phyloP scores from a whole-genome alignment of 2,797 vertebrate species.

The Epinephelus awoara region DNA sequence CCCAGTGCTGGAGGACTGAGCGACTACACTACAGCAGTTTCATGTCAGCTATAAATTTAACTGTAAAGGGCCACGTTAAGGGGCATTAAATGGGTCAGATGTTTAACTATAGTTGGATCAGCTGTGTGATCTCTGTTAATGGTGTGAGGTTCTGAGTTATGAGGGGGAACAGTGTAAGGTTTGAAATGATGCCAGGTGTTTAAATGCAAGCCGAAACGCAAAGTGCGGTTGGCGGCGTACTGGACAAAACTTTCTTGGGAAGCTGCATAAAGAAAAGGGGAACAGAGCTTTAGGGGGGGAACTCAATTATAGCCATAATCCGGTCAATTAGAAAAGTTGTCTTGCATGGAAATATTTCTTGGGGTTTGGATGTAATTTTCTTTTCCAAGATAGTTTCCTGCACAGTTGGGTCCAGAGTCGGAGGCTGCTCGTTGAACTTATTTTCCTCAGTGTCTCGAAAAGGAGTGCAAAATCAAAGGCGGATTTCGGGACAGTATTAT shows the following conservation, averaged over 20 bases:
- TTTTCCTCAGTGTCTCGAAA: slow-evolving; percentile 42
- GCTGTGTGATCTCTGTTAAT: slow-evolving; percentile 73
- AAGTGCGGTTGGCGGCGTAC: slow-evolving; percentile 18
- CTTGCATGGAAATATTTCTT: slow-evolving; percentile 48
- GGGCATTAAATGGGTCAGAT: slow-evolving; percentile 78
- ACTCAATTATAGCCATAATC: slow-evolving; percentile 45
- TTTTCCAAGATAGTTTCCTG: slow-evolving; percentile 62
- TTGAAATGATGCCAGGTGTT: slow-evolving; percentile 71
- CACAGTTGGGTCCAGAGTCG: slow-evolving; percentile 29
- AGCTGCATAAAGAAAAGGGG: neutral
- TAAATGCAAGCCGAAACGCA: slow-evolving; percentile 31
- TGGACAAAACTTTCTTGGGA: slow-evolving; percentile 12
- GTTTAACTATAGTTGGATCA: slow-evolving; percentile 77
- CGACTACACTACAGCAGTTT: slow-evolving; percentile 70
- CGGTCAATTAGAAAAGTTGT: slow-evolving; percentile 52
- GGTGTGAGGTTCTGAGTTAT: slow-evolving; percentile 66
- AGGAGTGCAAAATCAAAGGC: slow-evolving; percentile 41
- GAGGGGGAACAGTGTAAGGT: slow-evolving; percentile 41
- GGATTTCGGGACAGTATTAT: slow-evolving; percentile 38
- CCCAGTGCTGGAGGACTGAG: slow-evolving; percentile 46
- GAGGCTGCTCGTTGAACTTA: slow-evolving; percentile 17
- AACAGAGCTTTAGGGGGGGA: neutral
- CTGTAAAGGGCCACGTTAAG: slow-evolving; percentile 73
- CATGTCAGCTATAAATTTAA: slow-evolving; percentile 77
- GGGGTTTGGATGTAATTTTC: slow-evolving; percentile 57